Base-by-base conservation (phyloP, 1,140 invertebrate genomes). In the Samia ricini region DNA sequence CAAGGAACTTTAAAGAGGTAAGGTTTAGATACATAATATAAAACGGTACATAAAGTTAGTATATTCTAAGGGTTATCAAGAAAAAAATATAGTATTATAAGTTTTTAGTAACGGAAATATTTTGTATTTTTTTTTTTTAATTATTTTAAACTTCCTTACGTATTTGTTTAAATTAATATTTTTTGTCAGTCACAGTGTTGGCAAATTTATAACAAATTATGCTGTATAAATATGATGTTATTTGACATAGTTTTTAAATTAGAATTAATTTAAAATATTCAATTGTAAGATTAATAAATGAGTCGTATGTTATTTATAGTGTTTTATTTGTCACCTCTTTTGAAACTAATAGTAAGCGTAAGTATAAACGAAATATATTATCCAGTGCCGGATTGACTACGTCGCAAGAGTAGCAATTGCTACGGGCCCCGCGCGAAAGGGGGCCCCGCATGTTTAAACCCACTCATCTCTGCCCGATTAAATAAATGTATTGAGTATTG, bases 261-360 rank as follows among this genome's bases (percentile, higher is more conserved):
- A 77, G 74, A 61, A 59, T 71, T 79, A 79, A 51, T 71, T 72
- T 71, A 74, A 66, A 67, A 65, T 65, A 71, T 65, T 72, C 61
- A 52, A 48, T 69, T 26, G 58, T 71, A 69, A 66, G 64, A 75
- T 51, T 63, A 75, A 76, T 74, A 77, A 72, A 77, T 56, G 68
- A 66, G 60, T 63, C 63, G 68, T 52, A 23, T 23, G 4, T 42
- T 42, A 15, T 52, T 10, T 22, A 52, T 21, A 2, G 51, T 21
- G 10, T 52, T 52, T 52, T 52, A 52, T 52, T 52, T 21, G 36
- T 15, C 5, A 2, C 18, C 18, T 10, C 36, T 15, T 10, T 48
- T 48, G 36, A 15, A n/a, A 6, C 18, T n/a, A n/a, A n/a, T n/a
- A n/a, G n/a, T n/a, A n/a, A n/a, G n/a, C n/a, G n/a, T n/a, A n/a